A percentile compares a stretch with the other conserved stretches of the same genome.
phyloP scores from a whole-genome alignment of 2,113 vertebrate species.

The Phainopepla nitens region DNA sequence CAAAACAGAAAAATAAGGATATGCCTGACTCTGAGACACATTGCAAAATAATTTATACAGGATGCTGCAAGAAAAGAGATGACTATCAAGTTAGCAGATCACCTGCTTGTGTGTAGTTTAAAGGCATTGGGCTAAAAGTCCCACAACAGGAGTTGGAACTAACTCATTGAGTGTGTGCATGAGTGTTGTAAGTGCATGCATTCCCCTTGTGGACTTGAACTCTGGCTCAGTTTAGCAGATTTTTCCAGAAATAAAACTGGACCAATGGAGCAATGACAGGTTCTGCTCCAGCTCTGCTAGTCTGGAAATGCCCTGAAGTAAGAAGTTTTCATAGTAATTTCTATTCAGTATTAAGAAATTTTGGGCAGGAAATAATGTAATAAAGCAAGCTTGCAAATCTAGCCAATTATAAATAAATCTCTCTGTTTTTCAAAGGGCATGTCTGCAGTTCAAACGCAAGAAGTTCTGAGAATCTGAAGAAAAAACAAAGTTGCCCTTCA shows the following conservation, averaged over 20 bases:
- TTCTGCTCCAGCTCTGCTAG: conserved; percentile 56
- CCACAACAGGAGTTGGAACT: background rate
- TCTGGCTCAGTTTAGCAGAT: conserved; percentile 10
- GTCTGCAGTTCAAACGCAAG: background rate
- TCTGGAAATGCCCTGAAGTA: conserved; percentile 64
- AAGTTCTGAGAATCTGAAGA: background rate
- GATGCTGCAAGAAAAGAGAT: background rate
- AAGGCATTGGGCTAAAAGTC: background rate
- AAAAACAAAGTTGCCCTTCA: conserved; percentile 38
- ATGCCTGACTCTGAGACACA: background rate
- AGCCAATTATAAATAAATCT: conserved; percentile 55
- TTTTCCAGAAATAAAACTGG: conserved; percentile 68
- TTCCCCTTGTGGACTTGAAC: conserved; percentile 22
- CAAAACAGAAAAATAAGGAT: background rate
- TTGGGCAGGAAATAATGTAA: conserved; percentile 60
- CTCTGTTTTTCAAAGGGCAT: conserved; percentile 28
- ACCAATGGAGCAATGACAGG: conserved; percentile 53
- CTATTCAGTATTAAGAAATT: conserved; percentile 67
- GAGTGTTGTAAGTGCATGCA: background rate
- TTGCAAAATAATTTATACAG: conserved; percentile 28
- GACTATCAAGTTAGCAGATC: background rate
- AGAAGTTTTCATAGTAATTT: conserved; percentile 68
- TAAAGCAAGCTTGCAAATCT: conserved; percentile 62
- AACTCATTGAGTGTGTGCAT: background rate
- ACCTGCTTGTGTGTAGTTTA: background rate